Base-by-base conservation (phyloP, 2,113 vertebrate genomes). In the Pedionomus torquatus region DNA sequence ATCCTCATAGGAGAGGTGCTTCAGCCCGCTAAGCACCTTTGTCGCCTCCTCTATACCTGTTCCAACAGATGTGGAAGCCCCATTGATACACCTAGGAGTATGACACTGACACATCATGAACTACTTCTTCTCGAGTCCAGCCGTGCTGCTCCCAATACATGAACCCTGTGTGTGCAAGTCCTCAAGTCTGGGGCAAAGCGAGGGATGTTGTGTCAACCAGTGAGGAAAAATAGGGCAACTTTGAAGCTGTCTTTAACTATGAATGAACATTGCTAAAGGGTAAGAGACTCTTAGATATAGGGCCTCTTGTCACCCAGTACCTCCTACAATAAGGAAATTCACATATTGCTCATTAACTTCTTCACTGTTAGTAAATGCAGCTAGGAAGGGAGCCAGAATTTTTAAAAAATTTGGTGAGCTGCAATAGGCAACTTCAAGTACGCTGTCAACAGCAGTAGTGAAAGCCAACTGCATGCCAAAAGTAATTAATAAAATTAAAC, bases 1-100 rank as follows among this genome's bases (percentile, higher is more conserved):
- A 8, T 26, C 25, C 25, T 15, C 51, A 52, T 26, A 52, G 25
- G 13, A 52, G 14, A 52, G 51, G 25, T 52, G 25, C 51, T 52
- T 25, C 51, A 52, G 25, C 51, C 25, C 25, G 15, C 51, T 52
- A 12, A 52, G 25, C 51, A 52, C 26, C 26, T 52, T 14, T 14
- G 14, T 52, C 25, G 51, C 25, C 51, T 52, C 51, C 25, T 52
- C 11, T 49, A 23, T 23, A 24, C 49, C 49, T 25, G 13, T 25
- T 26, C 49, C 24, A 51, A 25, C 49, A 51, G 15, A 70, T 5
- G 17, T 28, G n/a, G 28, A 82, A 84, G n/a, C 10, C 37, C 14
- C 31, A n/a, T 52, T 25, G 55, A 30, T 3, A n/a, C 1, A 1
- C 21, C 28, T 48, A 7, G 0, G 13, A 60, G 13, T 11, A 1